phyloP scores from a whole-genome alignment of 2,797 vertebrate genomes.

The Anabacerthia variegaticeps region DNA sequence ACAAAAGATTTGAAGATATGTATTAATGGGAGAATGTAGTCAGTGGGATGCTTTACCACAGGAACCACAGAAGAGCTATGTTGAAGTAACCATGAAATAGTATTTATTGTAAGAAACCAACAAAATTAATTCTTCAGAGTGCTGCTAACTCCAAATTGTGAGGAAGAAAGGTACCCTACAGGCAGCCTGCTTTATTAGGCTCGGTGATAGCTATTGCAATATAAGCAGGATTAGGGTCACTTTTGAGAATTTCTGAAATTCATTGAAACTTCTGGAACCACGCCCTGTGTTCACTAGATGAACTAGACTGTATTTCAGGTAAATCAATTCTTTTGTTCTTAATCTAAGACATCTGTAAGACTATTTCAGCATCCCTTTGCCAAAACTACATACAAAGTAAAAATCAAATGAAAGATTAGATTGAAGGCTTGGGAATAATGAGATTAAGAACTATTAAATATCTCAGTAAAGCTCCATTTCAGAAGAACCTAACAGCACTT shows the following conservation, averaged over 20 bases:
- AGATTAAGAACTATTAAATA: constrained; percentile 9
- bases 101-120: neutral
- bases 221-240: neutral
- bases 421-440: neutral
- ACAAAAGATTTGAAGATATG: neutral
- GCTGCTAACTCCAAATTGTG: neutral
- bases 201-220: neutral
- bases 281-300: neutral
- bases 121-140: neutral
- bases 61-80: neutral
- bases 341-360: neutral
- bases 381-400: neutral
- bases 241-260: constrained; percentile 5
- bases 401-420: constrained; percentile 4
- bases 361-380: neutral
- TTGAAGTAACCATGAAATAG: neutral
- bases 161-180: neutral
- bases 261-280: neutral
- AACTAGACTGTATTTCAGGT: neutral
- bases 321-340: neutral
- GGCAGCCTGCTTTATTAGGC: neutral
- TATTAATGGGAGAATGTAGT: neutral
- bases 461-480: neutral
- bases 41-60: neutral
- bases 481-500: constrained; percentile 7